Conservation (phyloP, 2,113 vertebrate species). For the Oncorhynchus clarkii region DNA sequence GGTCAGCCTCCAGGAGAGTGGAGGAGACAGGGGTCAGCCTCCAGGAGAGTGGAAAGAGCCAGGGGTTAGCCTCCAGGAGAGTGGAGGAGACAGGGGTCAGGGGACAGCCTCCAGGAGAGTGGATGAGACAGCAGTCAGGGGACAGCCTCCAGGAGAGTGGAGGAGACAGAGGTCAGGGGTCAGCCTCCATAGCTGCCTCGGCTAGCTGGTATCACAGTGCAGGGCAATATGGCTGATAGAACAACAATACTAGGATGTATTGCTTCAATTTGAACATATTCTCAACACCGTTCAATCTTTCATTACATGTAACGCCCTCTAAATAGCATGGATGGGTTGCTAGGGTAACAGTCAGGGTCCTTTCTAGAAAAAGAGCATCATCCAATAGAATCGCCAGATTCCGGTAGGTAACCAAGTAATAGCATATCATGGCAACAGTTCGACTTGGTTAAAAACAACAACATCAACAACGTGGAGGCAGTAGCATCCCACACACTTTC, state of each 20-base stretch:
- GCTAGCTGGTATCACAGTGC: constrained; percentile 68
- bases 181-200: constrained; percentile 53
- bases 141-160: background rate
- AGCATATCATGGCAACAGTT: constrained; percentile 40
- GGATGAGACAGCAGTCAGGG: background rate
- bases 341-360: constrained; percentile 52
- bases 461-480: constrained; percentile 22
- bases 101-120: too few relatives aligned
- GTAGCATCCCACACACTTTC: background rate
- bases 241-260: constrained; percentile 60
- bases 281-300: constrained; percentile 27
- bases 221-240: constrained; percentile 53
- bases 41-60: too few relatives aligned
- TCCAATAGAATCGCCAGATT: constrained; percentile 25
- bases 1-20: too few relatives aligned
- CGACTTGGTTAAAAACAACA: constrained; percentile 16
- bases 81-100: too few relatives aligned
- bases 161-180: background rate
- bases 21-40: too few relatives aligned
- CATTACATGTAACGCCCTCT: constrained; percentile 34
- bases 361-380: constrained; percentile 24
- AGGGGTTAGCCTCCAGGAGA: too few relatives aligned
- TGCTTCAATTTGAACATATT: constrained; percentile 56
- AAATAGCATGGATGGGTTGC: constrained; percentile 38
- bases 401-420: constrained; percentile 37